Evolutionary conservation across 1,140 invertebrate genomes (phyloP).

Genomic region (Aphelinus certus): DNA sequence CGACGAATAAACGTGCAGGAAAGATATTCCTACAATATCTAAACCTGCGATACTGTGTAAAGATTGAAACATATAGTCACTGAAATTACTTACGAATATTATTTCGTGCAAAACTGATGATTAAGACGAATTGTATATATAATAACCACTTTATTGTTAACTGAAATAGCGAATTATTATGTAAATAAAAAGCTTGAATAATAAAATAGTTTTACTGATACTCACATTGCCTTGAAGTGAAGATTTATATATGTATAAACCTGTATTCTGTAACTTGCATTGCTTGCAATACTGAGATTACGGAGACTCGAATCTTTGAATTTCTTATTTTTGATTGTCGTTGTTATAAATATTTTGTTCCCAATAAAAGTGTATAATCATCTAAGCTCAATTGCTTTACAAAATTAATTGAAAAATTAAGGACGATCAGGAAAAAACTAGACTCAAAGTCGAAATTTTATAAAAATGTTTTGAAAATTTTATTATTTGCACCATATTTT

Average conservation of each 20-base stretch:
- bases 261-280: neutral
- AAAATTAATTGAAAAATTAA: too few species aligned
- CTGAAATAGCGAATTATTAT: conserved; percentile 53
- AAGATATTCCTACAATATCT: too few species aligned
- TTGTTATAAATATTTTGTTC: neutral
- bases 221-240: neutral
- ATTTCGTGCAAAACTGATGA: conserved; percentile 30
- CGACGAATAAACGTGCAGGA: too few species aligned
- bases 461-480: conserved; percentile 40
- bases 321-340: neutral
- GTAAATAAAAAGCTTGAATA: conserved; percentile 58
- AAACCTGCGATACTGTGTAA: neutral
- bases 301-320: too few species aligned
- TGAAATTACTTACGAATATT: conserved; percentile 22
- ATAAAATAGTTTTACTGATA: neutral
- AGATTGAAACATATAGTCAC: conserved; percentile 30
- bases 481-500: conserved; percentile 40
- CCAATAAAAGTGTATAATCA: neutral
- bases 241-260: neutral
- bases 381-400: neutral
- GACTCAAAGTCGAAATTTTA: neutral
- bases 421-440: neutral
- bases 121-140: conserved; percentile 49
- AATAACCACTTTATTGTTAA: conserved; percentile 56
- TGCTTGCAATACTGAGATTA: too few species aligned